Percentiles rank a stretch among this genome's conserved stretches.
Evolutionary conservation across 2,888 invertebrate species (phyloP).

Genomic region (Polyommatus icarus): DNA sequence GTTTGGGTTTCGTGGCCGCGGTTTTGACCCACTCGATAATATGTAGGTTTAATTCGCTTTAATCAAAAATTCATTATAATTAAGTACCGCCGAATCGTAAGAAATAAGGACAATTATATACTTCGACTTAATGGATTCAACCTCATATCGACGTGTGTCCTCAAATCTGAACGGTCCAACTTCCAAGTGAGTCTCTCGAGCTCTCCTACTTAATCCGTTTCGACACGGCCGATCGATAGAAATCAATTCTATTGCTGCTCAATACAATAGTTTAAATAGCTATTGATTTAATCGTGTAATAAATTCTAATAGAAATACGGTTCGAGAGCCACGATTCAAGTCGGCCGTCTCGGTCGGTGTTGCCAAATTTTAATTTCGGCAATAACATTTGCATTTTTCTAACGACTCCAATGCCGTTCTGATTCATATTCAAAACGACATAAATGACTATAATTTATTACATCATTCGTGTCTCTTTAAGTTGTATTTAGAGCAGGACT

Average conservation of each 20-base stretch:
- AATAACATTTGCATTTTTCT: constrained; percentile 64
- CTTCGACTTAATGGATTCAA: constrained; percentile 14
- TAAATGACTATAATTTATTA: constrained; percentile 68
- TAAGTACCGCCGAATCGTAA: constrained; percentile 15
- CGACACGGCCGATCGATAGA: constrained; percentile 10
- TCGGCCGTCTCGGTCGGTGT: constrained; percentile 40
- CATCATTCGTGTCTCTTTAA: constrained; percentile 62
- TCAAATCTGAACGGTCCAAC: not conserved
- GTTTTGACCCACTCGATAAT: constrained; percentile 30
- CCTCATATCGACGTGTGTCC: constrained; percentile 11
- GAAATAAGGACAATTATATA: constrained; percentile 17
- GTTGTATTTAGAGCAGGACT: constrained; percentile 51
- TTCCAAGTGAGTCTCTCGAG: not conserved
- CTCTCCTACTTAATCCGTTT: not conserved
- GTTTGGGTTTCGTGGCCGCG: constrained; percentile 65
- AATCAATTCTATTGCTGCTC: constrained; percentile 5
- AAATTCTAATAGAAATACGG: constrained; percentile 32
- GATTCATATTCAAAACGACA: constrained; percentile 58
- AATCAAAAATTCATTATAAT: constrained; percentile 25
- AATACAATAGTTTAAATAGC: constrained; percentile 10
- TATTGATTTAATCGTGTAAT: constrained; percentile 19
- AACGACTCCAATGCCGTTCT: constrained; percentile 59
- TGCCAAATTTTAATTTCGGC: constrained; percentile 57
- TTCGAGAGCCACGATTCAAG: constrained; percentile 34
- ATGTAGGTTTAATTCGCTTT: constrained; percentile 16